Base-by-base conservation (phyloP, 1,140 invertebrate species). In the Plodia interpunctella region DNA sequence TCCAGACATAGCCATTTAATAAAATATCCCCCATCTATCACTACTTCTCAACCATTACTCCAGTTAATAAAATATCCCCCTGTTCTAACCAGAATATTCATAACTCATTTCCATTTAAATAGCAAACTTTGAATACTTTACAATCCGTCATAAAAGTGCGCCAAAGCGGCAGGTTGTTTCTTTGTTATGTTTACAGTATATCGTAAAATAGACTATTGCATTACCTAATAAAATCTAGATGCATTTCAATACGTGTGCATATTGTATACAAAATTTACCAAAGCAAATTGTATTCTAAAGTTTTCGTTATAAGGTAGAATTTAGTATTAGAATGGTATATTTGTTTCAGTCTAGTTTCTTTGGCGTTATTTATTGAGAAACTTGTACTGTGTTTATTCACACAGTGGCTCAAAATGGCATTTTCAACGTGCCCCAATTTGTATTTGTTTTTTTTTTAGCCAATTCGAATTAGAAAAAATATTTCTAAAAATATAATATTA, bases 301-400 rank as follows among this genome's bases (percentile, higher is more conserved):
- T n/a, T 44, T 44, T 15, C 13, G 38, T 2, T 3, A 44, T 44
- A 44, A n/a, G n/a, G 38, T 44, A 10, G 13, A 44, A 6, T 44
- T 44, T 44, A 17, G 38, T 13, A 44, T 44, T n/a, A 3, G 38
- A 44, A 44, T 44, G 15, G 38, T 17, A 17, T 44, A 44, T 44
- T 44, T 44, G 38, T 44, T 44, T n/a, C 13, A 15, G 13, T 44
- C 38, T 44, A 44, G 38, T 44, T 44, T 15, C 38, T 44, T 44
- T 44, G 38, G 38, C 38, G 38, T 44, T 44, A 44, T 44, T 44
- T 44, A 44, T 44, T 44, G 38, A n/a, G 38, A 44, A 44, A 44
- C 38, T 44, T 44, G 38, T 44, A 17, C 38, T 15, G 38, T 44
- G 38, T 44, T n/a, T 44, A 44, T 1, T 44, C 13, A 44, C 38